These are phyloP conservation scores for Catonia carolina DNA, from an alignment of 2,888 invertebrate genomes.

Conservation along the genomic window DNA sequence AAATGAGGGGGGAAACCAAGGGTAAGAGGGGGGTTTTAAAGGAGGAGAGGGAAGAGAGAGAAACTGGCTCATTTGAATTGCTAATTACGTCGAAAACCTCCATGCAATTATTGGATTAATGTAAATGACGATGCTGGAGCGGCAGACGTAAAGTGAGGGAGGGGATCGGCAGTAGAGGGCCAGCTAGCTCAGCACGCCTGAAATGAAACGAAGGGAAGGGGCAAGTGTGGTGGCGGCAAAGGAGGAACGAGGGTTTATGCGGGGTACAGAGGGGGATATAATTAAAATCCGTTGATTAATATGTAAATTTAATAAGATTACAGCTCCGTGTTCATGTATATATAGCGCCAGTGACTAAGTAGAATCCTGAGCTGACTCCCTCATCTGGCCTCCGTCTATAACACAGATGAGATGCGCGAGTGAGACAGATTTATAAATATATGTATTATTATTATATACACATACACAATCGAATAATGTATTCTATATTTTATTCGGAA, in stretches of 20 bases:
- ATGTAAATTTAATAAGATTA: constrained; percentile 98
- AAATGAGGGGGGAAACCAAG: too few species aligned
- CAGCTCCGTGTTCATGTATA: constrained; percentile 54
- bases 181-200: background rate
- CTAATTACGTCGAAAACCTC: constrained; percentile 75
- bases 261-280: constrained; percentile 51
- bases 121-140: constrained; percentile 68
- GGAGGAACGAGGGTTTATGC: constrained; percentile 48
- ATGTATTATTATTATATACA: too few species aligned
- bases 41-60: background rate
- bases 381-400: too few species aligned
- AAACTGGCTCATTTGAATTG: constrained; percentile 70
- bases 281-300: constrained; percentile 98
- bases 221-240: constrained; percentile 50
- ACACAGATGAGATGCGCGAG: too few species aligned
- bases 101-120: constrained; percentile 91
- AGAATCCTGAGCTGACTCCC: too few species aligned
- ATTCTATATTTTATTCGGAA: too few species aligned
- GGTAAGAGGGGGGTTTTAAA: too few species aligned
- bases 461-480: too few species aligned
- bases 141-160: constrained; percentile 17
- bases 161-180: background rate
- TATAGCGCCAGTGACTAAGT: constrained; percentile 30
- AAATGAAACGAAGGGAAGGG: constrained; percentile 38
- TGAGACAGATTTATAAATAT: too few species aligned